Evolutionary conservation across 2,888 invertebrate species (phyloP), one percentile per base, ranked within the genome.

Genomic region (Tenthredo scrophulariae): DNA sequence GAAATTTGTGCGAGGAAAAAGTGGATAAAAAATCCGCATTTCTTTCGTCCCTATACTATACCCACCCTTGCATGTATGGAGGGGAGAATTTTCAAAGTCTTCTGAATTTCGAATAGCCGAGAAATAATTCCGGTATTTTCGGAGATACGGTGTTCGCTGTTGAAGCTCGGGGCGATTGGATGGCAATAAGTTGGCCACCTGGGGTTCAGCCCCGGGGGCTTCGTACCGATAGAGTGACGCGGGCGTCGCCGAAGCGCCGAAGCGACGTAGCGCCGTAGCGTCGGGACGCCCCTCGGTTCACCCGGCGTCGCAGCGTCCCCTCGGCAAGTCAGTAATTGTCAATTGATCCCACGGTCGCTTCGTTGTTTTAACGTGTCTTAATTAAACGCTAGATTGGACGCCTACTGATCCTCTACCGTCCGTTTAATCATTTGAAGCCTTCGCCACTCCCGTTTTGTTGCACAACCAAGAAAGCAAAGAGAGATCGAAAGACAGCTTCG

Each of bases 131-230:
- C 26, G 15, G 40, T 15, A 33, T 62, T 58, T 80, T 40, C 22
- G 37, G 22, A 80, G 80, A 80, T 37, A 40, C 62, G 62, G 10
- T 10, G 37, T 62, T 62, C 40, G 58, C 37, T 37, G 37, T 80
- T 37, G 83, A 70, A 18, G 43, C 50, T 46, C 75, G 50, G 80
- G 87, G 86, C 87, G 85, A 72, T 87, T 86, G 85, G 86, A 86
- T 80, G 87, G 88, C 90, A 90, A 90, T 90, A 90, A 90, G 87
- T 87, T 87, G 90, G 77, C 90, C 91, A 88, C 90, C 90, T 88
- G 87, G 86, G 85, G 90, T 85, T 86, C 26, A 13, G 18, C 67
- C 83, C 77, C 77, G 29, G 77, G 83, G 83, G 83, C 46, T 83
- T 65, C 67, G 80, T 83, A 67, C 83, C 67, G 80, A 86, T 83